Base-by-base conservation (phyloP, 2,888 invertebrate species). In the Invenusta paracnida region DNA sequence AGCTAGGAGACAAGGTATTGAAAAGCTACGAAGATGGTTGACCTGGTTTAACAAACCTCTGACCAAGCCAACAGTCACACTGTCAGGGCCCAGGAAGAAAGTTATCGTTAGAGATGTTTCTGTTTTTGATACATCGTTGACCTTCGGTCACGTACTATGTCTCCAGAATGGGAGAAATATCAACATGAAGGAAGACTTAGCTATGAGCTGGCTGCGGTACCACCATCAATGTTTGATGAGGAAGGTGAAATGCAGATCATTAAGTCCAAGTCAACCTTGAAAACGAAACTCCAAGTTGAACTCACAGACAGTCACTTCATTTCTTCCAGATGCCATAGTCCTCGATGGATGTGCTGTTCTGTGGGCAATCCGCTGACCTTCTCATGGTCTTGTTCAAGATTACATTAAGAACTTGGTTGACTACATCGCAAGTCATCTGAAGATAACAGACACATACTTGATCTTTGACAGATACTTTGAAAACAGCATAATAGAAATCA, bases 271-370 rank as follows among this genome's bases (percentile, higher is more conserved):
- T 30, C 29, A 11, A 66, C 67, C 27, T 28, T 87, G 25, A 87
- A 86, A 79, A 81, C 29, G 30, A 84, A 86, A 81, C 84, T 86
- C 1, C 87, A 87, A 67, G 87, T 85, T 85, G 86, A 87, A 79
- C 66, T 81, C 5, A 73, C 84, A 29, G 48, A 48, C 48, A 5
- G 48, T 48, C 67, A 27, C 23, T n/a, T 28, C 31, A 27, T 23
- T 27, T 29, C 13, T 5, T 25, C 82, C 82, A 29, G 79, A 86
- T 29, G 82, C 30, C 27, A 30, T 31, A 2, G 31, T 86, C 85
- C 67, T 81, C 48, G 81, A 86, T 86, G 83, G 86, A 17, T 86
- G 85, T 86, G 85, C 86, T 13, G 29, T 86, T 23, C 27, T 86
- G 31, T 86, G 85, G 86, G 30, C 73, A 28, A 73, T 86, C 48